Evolutionary conservation across 1,140 invertebrate species (phyloP), one percentile per base, ranked within the genome.

Genomic region (Caenorhabditis tropicalis): DNA sequence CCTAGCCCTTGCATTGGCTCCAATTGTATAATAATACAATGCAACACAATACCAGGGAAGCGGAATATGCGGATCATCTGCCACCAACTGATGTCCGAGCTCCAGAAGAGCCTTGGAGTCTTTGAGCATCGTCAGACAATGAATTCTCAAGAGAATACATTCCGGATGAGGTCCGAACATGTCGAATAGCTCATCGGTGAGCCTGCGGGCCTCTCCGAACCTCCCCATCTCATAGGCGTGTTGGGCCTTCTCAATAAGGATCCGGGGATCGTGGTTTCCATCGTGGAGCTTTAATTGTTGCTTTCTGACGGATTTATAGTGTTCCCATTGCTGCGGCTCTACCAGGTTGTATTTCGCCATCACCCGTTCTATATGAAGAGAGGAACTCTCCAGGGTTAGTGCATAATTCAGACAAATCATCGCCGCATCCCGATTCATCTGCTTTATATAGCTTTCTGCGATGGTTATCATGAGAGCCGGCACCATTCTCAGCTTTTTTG

Each of bases 11-110:
- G 65, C 33, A n/a, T 74, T 74, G 2, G 65, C 36, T 74, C 65
- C 65, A 46, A 74, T 74, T 9, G 27, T 74, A 24, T 74, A 74
- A 12, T 74, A 74, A 24, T 74, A 74, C 0, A 74, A 10, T 12
- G 65, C 65, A 21, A 74, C 65, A 46, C 65, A 74, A 43, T 74
- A 74, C 65, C 65, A 74, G 0, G 65, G 65, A 43, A 74, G 65
- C 1, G 65, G 65, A 24, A 74, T 31, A 74, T 74, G 29, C 7
- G 65, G 65, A 43, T 74, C 65, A 74, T 74, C 65, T 9, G 21
- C n/a, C 3, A 74, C 65, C n/a, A 74, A 15, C 27, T 74, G 65
- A 43, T 74, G 65, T 9, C 65, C 65, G 15, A 74, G 33, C 15
- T 74, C 36, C 16, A 74, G 21, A 1, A 74, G 65, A 43, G 65